These are phyloP conservation scores for Hololepta plana DNA, from an alignment of 2,888 invertebrate genomes.

Conservation along the genomic window DNA sequence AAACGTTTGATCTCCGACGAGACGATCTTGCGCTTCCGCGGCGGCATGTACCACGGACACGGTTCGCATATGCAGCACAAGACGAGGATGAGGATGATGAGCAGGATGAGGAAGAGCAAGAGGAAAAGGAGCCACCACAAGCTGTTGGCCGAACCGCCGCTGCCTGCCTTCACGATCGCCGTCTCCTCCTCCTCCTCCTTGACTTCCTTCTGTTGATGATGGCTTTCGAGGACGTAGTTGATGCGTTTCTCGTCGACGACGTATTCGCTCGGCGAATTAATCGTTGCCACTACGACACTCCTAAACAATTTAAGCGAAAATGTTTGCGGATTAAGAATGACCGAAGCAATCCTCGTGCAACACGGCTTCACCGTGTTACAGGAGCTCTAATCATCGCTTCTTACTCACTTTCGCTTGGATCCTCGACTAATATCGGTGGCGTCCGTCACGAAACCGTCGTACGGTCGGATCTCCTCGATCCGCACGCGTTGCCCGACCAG, in stretches of 20 bases:
- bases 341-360: background rate
- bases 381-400: too few relatives aligned
- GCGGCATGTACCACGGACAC: conserved; percentile 69
- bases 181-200: conserved; percentile 8
- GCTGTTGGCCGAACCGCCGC: conserved; percentile 34
- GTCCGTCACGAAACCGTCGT: conserved; percentile 33
- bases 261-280: conserved; percentile 40
- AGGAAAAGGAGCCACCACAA: conserved; percentile 60
- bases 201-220: conserved; percentile 7
- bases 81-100: conserved; percentile 51
- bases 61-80: conserved; percentile 72
- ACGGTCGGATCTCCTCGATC: conserved; percentile 56
- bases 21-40: conserved; percentile 55
- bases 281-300: conserved; percentile 54
- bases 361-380: conserved; percentile 2
- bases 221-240: conserved; percentile 34
- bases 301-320: conserved; percentile 25
- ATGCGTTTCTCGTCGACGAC: conserved; percentile 56
- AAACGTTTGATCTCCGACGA: conserved; percentile 58
- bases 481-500: conserved; percentile 65
- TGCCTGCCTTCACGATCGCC: conserved; percentile 7
- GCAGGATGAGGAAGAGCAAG: conserved; percentile 52
- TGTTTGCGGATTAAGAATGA: background rate
- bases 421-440: conserved; percentile 32
- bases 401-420: conserved; percentile 24